Conservation (phyloP, 1,140 invertebrate species). For the Bactericera cockerelli region DNA sequence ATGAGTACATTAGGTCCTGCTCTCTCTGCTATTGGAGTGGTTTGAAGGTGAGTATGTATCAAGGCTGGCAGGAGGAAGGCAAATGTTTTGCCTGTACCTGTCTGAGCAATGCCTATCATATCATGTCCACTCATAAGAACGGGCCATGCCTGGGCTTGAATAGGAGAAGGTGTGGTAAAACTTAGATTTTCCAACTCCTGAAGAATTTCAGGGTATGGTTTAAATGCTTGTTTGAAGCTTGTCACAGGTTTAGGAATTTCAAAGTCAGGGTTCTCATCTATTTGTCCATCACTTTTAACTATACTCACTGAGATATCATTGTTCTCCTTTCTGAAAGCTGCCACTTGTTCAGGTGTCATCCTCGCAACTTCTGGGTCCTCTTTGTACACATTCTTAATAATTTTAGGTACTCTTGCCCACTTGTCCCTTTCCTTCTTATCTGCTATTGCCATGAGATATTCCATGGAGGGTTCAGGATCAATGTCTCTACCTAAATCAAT, state of each 20-base stretch:
- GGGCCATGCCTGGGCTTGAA: conserved; percentile 83
- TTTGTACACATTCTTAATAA: conserved; percentile 71
- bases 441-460: neutral
- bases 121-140: conserved; percentile 68
- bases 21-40: conserved; percentile 43
- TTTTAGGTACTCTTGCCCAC: conserved; percentile 43
- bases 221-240: conserved; percentile 73
- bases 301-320: conserved; percentile 54
- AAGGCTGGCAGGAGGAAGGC: conserved; percentile 82
- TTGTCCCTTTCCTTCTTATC: conserved; percentile 29
- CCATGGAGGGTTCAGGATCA: neutral
- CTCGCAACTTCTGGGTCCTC: conserved; percentile 53
- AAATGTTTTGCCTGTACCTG: conserved; percentile 78
- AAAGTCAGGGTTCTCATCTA: conserved; percentile 23
- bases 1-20: conserved; percentile 73
- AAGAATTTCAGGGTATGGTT: conserved; percentile 63
- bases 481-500: conserved; percentile 13
- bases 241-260: conserved; percentile 64
- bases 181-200: conserved; percentile 64
- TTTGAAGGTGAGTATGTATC: conserved; percentile 72
- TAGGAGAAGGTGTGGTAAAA: conserved; percentile 73
- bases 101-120: conserved; percentile 86
- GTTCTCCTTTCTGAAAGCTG: conserved; percentile 39
- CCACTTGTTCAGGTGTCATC: conserved; percentile 44
- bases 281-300: conserved; percentile 28